Base-by-base conservation (phyloP, 2,797 vertebrate species). In the Bradypodion ventrale region DNA sequence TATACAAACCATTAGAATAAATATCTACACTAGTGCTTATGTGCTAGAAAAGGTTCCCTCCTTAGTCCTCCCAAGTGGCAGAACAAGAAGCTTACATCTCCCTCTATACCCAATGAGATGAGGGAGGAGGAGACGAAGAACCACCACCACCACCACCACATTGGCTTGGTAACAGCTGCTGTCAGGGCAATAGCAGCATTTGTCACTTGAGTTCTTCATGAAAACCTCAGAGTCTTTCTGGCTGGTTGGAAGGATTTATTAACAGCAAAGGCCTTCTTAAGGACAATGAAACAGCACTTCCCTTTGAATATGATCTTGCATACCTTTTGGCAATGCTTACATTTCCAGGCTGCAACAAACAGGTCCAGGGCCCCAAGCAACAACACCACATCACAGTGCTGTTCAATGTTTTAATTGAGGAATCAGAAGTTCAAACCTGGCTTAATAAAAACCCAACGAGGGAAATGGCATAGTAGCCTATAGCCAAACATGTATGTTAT, bases 141-240 rank as follows among this genome's bases (percentile, higher is more conserved):
- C n/a, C n/a, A n/a, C n/a, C n/a, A n/a, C n/a, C n/a, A n/a, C n/a
- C n/a, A n/a, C n/a, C n/a, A n/a, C n/a, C n/a, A n/a, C n/a, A n/a
- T 94, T 93, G 93, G 89, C 92, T 93, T 93, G 92, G 91, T 77
- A 93, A 93, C 93, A 86, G 89, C 85, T 89, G 90, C 87, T 85
- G 75, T 77, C 91, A 93, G 91, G 92, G 92, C 88, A 93, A 85
- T 89, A 88, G 82, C 49, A 85, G 72, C n/a, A 75, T 87, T 92
- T 91, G 87, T 89, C 83, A 63, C 82, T 91, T 91, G 66, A 79
- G 52, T 78, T 90, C 86, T 90, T 88, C 88, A 87, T 62, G 65
- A 93, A 88, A 93, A 73, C 82, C 85, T 92, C n/a, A 27, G 10
- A 70, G 82, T 35, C 0, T 91, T 83, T 75, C 86, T 87, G 87